A percentile compares a stretch with the other conserved stretches of the same genome.
These are phyloP conservation scores for silkworm (Bombyx mori) DNA, from an alignment of 1,140 invertebrate species.

Conservation along the genomic window DNA sequence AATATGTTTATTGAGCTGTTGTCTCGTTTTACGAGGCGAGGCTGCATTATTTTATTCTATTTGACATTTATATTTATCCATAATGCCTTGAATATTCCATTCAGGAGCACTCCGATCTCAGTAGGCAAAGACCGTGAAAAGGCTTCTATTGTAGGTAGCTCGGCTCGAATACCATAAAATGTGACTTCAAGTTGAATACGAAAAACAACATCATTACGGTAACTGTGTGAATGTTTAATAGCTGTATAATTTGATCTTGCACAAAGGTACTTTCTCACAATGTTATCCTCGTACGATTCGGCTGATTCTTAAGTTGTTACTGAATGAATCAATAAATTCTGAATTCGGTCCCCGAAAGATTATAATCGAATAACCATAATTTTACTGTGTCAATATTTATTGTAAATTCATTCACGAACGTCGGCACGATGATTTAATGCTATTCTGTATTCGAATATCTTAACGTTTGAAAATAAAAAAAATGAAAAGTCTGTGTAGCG, in stretches of 20 bases:
- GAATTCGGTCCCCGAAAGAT: conserved; percentile 4
- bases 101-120: conserved; percentile 16
- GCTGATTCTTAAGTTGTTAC: no score
- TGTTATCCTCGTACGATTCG: no score
- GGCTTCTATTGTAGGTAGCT: conserved; percentile 3
- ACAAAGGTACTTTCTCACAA: not conserved
- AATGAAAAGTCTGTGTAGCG: conserved; percentile 16
- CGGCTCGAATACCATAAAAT: no score
- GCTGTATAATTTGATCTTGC: conserved; percentile 1
- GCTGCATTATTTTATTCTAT: conserved; percentile 38
- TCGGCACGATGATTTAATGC: conserved; percentile 32
- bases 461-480: conserved; percentile 33
- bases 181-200: no score
- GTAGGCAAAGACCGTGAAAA: conserved; percentile 2
- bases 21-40: conserved; percentile 40
- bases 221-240: no score
- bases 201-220: no score
- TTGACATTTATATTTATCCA: conserved; percentile 65
- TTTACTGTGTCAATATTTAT: conserved; percentile 6
- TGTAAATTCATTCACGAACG: conserved; percentile 27
- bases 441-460: conserved; percentile 43
- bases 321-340: conserved; percentile 5
- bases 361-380: conserved; percentile 9
- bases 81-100: conserved; percentile 44
- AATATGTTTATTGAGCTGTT: conserved; percentile 60